Evolutionary conservation across 2,888 invertebrate species (phyloP).

Genomic region (Watsonalla cultraria): DNA sequence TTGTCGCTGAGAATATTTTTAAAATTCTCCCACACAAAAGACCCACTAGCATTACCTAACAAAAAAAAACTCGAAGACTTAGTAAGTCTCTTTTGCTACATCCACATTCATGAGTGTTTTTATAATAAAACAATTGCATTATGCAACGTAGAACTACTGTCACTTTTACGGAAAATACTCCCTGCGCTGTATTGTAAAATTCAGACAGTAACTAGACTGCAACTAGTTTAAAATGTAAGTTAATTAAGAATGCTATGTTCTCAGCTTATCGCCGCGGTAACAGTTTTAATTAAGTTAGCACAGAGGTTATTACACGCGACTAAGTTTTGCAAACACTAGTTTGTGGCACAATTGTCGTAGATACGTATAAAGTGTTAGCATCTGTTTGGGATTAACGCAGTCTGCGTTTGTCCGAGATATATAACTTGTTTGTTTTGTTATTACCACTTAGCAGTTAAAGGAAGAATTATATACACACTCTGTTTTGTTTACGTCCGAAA

Average conservation of each 20-base stretch:
- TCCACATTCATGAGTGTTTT: too few species aligned
- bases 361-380: constrained; percentile 13
- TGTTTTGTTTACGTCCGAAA: neutral
- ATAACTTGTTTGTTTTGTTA: neutral
- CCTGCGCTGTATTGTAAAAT: neutral
- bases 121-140: too few species aligned
- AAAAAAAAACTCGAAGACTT: too few species aligned
- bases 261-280: neutral
- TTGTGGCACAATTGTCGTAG: constrained; percentile 18
- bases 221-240: neutral
- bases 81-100: too few species aligned
- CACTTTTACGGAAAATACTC: neutral
- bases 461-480: neutral
- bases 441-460: neutral
- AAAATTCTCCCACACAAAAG: too few species aligned
- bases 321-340: constrained; percentile 10
- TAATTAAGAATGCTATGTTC: neutral
- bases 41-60: too few species aligned
- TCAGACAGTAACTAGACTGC: neutral
- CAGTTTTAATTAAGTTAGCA: constrained; percentile 3
- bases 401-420: neutral
- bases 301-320: constrained; percentile 8
- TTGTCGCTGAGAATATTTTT: too few species aligned
- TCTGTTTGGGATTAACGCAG: constrained; percentile 8
- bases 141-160: too few species aligned